Evolutionary conservation across 2,797 vertebrate genomes (phyloP).

Genomic region (Esox masquinongy): DNA sequence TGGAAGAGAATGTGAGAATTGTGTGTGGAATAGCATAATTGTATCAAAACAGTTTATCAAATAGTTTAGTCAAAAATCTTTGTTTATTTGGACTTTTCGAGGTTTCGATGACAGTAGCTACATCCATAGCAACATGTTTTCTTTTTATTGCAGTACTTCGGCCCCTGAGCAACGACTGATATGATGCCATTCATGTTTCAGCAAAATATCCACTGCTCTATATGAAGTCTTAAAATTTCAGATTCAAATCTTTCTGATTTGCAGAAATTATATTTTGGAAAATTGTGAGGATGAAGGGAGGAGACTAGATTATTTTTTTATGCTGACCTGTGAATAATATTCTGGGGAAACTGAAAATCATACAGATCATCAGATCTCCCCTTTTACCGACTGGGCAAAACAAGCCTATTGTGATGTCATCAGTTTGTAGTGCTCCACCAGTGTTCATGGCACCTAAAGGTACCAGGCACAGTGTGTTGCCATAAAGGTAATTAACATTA

Average conservation of each 20-base stretch:
- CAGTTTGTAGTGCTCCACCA: neutral
- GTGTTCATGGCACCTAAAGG: neutral
- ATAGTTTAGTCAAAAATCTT: no score
- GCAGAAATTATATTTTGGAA: conserved; percentile 34
- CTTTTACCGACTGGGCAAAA: neutral
- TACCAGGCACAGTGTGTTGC: neutral
- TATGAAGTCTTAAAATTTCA: conserved; percentile 7
- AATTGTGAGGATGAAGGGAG: neutral
- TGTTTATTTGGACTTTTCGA: no score
- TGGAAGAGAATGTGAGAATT: no score
- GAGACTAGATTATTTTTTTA: neutral
- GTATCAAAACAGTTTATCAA: no score
- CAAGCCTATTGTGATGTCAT: neutral
- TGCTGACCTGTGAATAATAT: neutral
- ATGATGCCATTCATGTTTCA: neutral
- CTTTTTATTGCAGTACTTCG: neutral
- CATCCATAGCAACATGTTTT: neutral
- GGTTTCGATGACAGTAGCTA: no score
- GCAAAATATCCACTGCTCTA: neutral
- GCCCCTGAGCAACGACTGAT: no score
- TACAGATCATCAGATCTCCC: neutral
- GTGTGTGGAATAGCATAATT: neutral
- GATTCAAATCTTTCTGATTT: conserved; percentile 36
- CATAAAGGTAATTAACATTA: neutral
- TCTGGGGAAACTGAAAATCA: neutral